Conservation (phyloP, 2,113 vertebrate genomes). For the Colossoma macropomum region DNA sequence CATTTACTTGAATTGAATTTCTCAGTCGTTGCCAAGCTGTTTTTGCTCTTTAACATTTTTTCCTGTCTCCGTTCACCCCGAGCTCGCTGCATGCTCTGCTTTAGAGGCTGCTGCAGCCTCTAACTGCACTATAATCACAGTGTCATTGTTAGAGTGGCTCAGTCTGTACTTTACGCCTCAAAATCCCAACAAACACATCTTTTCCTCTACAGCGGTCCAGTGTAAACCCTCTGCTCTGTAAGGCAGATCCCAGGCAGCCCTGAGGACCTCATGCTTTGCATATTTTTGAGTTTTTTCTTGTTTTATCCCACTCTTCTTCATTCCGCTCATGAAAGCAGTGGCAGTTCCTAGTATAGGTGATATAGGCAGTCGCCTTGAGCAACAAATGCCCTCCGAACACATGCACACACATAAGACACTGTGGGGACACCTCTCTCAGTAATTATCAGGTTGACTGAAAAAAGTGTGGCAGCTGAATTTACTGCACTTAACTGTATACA, state of each 20-base stretch:
- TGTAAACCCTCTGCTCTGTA: background rate
- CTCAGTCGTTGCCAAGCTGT: background rate
- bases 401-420: background rate
- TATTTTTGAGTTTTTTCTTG: background rate
- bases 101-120: background rate
- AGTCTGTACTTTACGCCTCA: background rate
- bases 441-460: too few relatives aligned
- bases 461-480: too few relatives aligned
- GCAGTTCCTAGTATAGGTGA: background rate
- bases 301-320: background rate
- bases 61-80: background rate
- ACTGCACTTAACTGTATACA: too few relatives aligned
- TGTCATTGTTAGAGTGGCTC: background rate
- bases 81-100: background rate
- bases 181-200: background rate
- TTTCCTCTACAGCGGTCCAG: background rate
- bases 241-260: background rate
- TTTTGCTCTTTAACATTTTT: background rate
- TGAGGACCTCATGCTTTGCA: background rate
- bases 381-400: background rate
- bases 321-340: background rate
- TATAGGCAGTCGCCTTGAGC: background rate
- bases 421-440: background rate
- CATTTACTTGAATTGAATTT: constrained; percentile 30
- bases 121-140: constrained; percentile 6